Base-by-base conservation (phyloP, 2,888 invertebrate species). In the Spatulosminthurus flaviceps region DNA sequence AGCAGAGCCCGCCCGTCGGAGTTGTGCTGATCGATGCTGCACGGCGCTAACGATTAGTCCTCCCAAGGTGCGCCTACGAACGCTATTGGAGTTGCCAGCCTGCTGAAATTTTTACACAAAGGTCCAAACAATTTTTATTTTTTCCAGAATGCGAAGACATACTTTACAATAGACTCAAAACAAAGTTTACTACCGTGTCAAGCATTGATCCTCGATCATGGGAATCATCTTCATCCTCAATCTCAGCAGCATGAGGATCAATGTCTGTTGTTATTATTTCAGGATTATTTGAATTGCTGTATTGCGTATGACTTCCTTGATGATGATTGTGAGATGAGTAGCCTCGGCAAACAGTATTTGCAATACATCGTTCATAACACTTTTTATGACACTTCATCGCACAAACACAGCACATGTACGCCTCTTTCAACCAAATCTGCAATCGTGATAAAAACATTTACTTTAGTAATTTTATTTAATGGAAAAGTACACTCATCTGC, bases 371-470 rank as follows among this genome's bases (percentile, higher is more conserved):
- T 13, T 92, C 92, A 83, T 95, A 93, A 88, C 98, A 98, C 87
- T 98, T 98, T 88, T 97, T 97, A 88, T 98, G 98, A 87, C 97
- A 97, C 84, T 95, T 94, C 89, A 97, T 92, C 0, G 92, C 92
- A 87, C 98, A 98, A 82, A 93, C 92, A 76, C 92, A 91, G 88
- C 98, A 98, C 87, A 95, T 95, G 86, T 95, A 94, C 2, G 96
- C 98, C 86, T 96, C 96, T 89, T 97, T 97, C 81, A 98, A 89
- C 98, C 98, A 98, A 86, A 98, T 97, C 93, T 95, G 79, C 7
- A 81, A 66, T 60, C 67, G 72, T 41, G 4, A 72, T 29, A 70
- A 41, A 73, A 60, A n/a, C n/a, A n/a, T n/a, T n/a, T n/a, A n/a
- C n/a, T n/a, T n/a, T n/a, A n/a, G n/a, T n/a, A n/a, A n/a, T n/a